These are phyloP conservation scores for Drosophila tripunctata DNA, from an alignment of 2,888 invertebrate genomes.

Conservation along the genomic window DNA sequence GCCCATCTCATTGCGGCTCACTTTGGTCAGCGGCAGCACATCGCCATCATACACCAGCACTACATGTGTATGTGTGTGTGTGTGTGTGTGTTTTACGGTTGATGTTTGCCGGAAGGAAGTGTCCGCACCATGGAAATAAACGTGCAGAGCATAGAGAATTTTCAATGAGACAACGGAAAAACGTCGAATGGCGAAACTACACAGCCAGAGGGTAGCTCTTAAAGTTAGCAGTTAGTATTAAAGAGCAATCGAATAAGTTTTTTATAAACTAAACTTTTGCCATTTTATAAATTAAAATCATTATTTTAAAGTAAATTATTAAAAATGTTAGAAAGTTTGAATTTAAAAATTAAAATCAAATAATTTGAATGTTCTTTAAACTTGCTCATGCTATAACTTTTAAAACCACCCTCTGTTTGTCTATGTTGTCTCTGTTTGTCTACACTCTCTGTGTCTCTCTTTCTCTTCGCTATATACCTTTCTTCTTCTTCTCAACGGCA, in stretches of 20 bases:
- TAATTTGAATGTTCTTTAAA: background rate
- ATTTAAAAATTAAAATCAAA: too few species aligned
- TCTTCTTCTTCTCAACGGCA: conserved; percentile 92
- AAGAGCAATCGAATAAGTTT: too few species aligned
- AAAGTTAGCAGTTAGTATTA: too few species aligned
- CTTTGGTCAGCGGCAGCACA: conserved; percentile 92
- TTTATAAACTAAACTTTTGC: too few species aligned
- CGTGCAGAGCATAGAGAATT: conserved; percentile 47
- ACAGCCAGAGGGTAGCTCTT: conserved; percentile 23
- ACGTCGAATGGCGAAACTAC: conserved; percentile 3
- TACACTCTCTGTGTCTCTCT: too few species aligned
- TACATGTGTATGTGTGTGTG: conserved; percentile 73
- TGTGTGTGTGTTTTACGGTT: conserved; percentile 24
- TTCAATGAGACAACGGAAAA: conserved; percentile 41
- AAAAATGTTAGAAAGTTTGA: too few species aligned
- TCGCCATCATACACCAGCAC: conserved; percentile 94
- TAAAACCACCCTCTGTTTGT: conserved; percentile 6
- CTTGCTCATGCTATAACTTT: conserved; percentile 14
- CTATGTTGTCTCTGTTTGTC: too few species aligned
- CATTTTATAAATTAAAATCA: too few species aligned
- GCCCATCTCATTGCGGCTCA: conserved; percentile 91
- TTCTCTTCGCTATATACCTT: conserved; percentile 90
- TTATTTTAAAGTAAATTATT: too few species aligned
- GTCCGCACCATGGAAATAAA: conserved; percentile 61
- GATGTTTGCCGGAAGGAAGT: conserved; percentile 56